A percentile compares a stretch with the other conserved stretches of the same genome.
Conservation (phyloP, 1,140 invertebrate genomes). For the Potamilus streckersoni region DNA sequence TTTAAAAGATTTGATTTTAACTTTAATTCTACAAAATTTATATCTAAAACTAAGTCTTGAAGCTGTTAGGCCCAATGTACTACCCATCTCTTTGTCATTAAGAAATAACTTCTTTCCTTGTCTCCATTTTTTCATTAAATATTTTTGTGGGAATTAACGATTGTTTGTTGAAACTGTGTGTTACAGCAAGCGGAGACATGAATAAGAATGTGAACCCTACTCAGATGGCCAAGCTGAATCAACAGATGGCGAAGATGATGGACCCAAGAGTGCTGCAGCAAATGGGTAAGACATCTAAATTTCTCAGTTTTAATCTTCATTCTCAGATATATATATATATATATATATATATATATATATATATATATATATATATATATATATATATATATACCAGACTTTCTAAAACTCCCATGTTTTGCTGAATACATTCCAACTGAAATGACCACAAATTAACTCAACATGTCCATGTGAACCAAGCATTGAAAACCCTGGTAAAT, state of each 20-base stretch:
- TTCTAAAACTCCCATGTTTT: not conserved
- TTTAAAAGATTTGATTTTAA: no score
- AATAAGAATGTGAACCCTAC: slow-evolving; percentile 98
- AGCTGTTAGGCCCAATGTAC: no score
- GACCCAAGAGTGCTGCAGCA: slow-evolving; percentile 97
- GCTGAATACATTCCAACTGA: not conserved
- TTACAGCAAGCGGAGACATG: slow-evolving; percentile 88
- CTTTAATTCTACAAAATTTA: no score
- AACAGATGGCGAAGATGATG: slow-evolving; percentile 99
- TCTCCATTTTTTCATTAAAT: no score
- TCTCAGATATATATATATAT: no score
- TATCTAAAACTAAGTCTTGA: no score
- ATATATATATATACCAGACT: not conserved
- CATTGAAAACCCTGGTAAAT: not conserved
- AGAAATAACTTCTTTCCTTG: no score
- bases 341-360: no score
- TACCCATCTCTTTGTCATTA: no score
- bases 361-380: no score
- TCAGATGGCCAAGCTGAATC: slow-evolving; percentile 99
- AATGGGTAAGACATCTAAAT: slow-evolving; percentile 77
- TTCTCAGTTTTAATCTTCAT: not conserved
- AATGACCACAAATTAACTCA: not conserved
- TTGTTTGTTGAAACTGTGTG: no score
- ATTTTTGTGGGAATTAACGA: no score
- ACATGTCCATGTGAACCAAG: not conserved